These are phyloP conservation scores for Notolepis coatsorum DNA, from an alignment of 2,797 vertebrate species.

Conservation along the genomic window DNA sequence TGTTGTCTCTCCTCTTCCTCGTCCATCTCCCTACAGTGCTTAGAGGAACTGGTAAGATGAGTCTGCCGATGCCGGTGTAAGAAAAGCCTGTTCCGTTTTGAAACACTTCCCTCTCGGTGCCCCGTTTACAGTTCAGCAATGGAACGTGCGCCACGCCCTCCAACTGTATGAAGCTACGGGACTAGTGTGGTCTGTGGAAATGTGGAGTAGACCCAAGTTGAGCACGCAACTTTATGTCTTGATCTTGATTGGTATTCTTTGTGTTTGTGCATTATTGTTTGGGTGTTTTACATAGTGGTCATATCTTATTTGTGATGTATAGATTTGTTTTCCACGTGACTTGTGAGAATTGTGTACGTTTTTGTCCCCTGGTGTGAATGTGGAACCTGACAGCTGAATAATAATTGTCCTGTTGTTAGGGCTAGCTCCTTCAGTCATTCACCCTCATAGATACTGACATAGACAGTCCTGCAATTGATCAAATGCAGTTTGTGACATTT, in stretches of 20 bases:
- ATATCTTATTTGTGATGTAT: background rate
- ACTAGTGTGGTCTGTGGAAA: conserved; percentile 40
- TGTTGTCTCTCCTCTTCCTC: background rate
- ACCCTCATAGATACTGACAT: background rate
- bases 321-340: conserved; percentile 17
- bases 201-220: conserved; percentile 31
- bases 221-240: conserved; percentile 10
- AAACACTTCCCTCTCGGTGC: conserved; percentile 21
- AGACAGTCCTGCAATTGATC: background rate
- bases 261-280: background rate
- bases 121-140: conserved; percentile 28
- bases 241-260: conserved; percentile 16
- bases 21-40: conserved; percentile 66
- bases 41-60: conserved; percentile 78
- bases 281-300: conserved; percentile 5
- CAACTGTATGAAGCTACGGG: conserved; percentile 33
- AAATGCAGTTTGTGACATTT: conserved; percentile 7
- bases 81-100: background rate
- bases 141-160: conserved; percentile 21
- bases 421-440: conserved; percentile 3
- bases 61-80: conserved; percentile 82
- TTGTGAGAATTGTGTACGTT: conserved; percentile 21
- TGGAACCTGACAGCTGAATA: background rate
- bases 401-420: conserved; percentile 19
- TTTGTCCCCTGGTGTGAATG: conserved; percentile 1